Base-by-base conservation (phyloP, 2,797 vertebrate species). In the Notolabrus celidotus region DNA sequence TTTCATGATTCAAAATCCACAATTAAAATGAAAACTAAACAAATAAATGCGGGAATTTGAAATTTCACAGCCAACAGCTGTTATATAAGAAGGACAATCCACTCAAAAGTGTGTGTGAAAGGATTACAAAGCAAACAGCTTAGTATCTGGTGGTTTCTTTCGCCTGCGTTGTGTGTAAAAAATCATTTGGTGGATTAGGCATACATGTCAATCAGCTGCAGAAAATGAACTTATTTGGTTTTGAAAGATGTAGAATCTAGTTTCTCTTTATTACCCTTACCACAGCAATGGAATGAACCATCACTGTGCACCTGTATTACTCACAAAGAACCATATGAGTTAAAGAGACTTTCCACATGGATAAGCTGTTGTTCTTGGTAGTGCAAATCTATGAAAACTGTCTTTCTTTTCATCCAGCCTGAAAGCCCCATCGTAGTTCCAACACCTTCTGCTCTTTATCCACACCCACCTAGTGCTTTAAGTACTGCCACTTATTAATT, bases 51-150 rank as follows among this genome's bases (percentile, higher is more conserved):
- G 50, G 50, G 10, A 67, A 27, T 71, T 79, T 62, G 25, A 58
- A 51, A 47, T 20, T 41, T 38, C 31, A 10, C 67, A 42, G 31
- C 11, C 29, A 56, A 15, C 31, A 33, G 56, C 41, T 22, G 11
- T 23, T 31, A 73, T 67, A 71, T 64, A 67, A 75, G 64, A 20
- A 25, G 60, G 70, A 75, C 77, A 79, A 81, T 79, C 72, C 61
- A 23, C 31, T 51, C 20, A n/a, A 63, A 62, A 81, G 46, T 69
- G 59, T 61, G 58, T 55, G 39, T 67, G 31, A 76, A 67, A 43
- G 19, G 65, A 67, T 79, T 83, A 83, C 29, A 60, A 64, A 71
- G 58, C 58, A 59, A 58, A 57, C 41, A 10, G 60, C 62, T 42
- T 72, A 45, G 9, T 14, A 1, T 11, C 73, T 41, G 64, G 53